Percentiles rank a stretch among this genome's conserved stretches.
Evolutionary conservation across 92 coral and sea anemone genomes (phyloP).

Genomic region (Zoanthus gigantus): DNA sequence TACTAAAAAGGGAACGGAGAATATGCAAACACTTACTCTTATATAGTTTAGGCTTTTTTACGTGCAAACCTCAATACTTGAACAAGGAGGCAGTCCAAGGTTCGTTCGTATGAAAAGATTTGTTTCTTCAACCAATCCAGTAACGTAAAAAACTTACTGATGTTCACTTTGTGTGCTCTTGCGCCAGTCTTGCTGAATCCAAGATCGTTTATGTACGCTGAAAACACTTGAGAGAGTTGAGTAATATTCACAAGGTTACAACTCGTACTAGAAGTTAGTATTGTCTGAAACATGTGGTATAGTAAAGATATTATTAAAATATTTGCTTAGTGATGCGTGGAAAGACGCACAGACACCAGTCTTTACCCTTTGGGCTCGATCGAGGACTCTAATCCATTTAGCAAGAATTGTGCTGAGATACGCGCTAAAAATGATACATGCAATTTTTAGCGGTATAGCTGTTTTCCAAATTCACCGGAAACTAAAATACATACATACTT

Average conservation of each 20-base stretch:
- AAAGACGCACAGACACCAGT: background rate
- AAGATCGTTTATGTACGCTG: background rate
- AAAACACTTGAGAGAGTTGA: background rate
- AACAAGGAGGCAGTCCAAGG: background rate
- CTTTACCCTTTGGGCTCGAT: background rate
- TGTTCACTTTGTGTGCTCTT: background rate
- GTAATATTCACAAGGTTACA: background rate
- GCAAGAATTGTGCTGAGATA: background rate
- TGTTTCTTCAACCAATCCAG: background rate
- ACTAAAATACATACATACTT: no score
- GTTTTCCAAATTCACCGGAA: background rate
- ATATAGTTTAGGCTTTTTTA: background rate
- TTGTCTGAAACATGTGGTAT: conserved; percentile 8
- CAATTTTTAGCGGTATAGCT: background rate
- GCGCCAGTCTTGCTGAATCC: background rate
- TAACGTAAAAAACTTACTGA: background rate
- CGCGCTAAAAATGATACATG: background rate
- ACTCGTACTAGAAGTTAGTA: background rate
- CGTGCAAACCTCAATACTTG: background rate
- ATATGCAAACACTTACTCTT: background rate
- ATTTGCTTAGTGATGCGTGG: background rate
- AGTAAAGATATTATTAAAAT: background rate
- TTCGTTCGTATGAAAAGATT: background rate
- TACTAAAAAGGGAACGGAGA: background rate
- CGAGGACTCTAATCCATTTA: background rate